Percentiles rank a stretch among this genome's conserved stretches.
These are phyloP conservation scores for Mystacides longicornis DNA, from an alignment of 2,888 invertebrate genomes.

Conservation along the genomic window DNA sequence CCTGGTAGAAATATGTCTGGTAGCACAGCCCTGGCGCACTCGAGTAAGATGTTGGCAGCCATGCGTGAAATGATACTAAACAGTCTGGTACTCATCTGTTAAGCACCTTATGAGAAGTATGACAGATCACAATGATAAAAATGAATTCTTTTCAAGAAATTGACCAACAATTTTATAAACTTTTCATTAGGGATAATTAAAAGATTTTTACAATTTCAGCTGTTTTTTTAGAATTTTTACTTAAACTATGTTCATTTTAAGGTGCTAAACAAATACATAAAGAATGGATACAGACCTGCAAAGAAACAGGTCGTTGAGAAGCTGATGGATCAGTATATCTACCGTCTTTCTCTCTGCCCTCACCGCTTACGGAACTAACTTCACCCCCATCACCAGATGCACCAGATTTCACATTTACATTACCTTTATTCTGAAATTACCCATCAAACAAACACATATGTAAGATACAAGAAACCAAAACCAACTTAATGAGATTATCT, in stretches of 20 bases:
- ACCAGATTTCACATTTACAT: constrained; percentile 21
- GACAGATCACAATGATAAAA: neutral
- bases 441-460: neutral
- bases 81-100: no score
- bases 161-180: neutral
- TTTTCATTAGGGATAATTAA: neutral
- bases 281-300: constrained; percentile 21
- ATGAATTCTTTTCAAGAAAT: neutral
- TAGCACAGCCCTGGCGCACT: neutral
- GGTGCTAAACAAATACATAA: no score
- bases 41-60: neutral
- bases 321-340: constrained; percentile 1
- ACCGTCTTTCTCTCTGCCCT: constrained; percentile 5
- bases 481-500: no score
- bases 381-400: constrained; percentile 15
- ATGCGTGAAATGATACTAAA: neutral
- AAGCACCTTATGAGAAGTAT: no score
- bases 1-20: no score
- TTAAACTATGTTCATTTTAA: no score
- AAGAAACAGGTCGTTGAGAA: constrained; percentile 20
- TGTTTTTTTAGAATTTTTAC: no score
- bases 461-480: constrained; percentile 12
- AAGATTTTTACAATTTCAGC: neutral
- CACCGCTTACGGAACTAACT: constrained; percentile 11
- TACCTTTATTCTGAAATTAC: constrained; percentile 27